Percentiles rank a stretch among this genome's conserved stretches.
Conservation (phyloP, 1,140 invertebrate genomes). For the Latrodectus geometricus region DNA sequence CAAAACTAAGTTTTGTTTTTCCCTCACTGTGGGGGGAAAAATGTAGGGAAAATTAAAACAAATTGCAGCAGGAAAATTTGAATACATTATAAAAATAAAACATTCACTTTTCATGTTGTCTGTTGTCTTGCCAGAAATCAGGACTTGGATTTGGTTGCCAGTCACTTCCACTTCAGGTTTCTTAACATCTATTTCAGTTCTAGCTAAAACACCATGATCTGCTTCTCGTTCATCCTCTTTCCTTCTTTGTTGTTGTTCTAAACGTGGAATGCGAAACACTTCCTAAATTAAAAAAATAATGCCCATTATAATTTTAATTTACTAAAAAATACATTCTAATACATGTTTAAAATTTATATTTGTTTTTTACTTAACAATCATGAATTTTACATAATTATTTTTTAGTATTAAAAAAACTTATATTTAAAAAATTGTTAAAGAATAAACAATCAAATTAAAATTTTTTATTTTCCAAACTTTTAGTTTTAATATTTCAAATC, state of each 20-base stretch:
- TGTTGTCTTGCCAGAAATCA: constrained; percentile 23
- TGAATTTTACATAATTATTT: too few species aligned
- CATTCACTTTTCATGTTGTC: constrained; percentile 29
- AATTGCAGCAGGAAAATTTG: not conserved
- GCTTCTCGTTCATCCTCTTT: constrained; percentile 88
- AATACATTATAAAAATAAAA: not conserved
- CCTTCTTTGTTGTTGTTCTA: constrained; percentile 92
- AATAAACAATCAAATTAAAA: too few species aligned
- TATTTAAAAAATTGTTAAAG: too few species aligned
- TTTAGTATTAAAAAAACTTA: too few species aligned
- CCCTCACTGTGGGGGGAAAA: too few species aligned
- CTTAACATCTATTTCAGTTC: constrained; percentile 13
- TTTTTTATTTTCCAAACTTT: too few species aligned
- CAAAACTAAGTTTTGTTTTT: too few species aligned
- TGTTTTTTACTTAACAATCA: not conserved
- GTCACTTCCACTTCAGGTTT: constrained; percentile 62
- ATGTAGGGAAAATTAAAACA: too few species aligned
- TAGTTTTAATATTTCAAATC: too few species aligned
- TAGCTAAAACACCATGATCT: constrained; percentile 64
- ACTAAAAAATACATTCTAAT: not conserved
- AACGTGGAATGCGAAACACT: constrained; percentile 94
- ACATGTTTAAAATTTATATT: not conserved
- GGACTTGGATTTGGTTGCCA: constrained; percentile 50
- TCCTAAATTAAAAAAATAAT: constrained; percentile 72
- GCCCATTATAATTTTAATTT: not conserved